Base-by-base conservation (phyloP, 2,888 invertebrate genomes). In the Poecilobothrus nobilitatus region DNA sequence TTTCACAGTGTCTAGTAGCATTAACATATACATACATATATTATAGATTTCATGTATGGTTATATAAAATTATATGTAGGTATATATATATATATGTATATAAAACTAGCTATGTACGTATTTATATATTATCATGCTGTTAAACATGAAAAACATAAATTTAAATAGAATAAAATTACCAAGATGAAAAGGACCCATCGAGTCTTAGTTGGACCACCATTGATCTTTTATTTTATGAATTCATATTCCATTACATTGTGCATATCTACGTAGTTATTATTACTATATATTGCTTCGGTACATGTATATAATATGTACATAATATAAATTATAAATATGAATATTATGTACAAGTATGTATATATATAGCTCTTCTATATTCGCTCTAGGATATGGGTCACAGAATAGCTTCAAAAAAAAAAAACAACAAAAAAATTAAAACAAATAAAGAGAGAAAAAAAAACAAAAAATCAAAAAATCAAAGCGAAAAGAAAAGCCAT, bases 181-280 rank as follows among this genome's bases (percentile, higher is more conserved):
- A 53, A 15, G 53, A 53, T 53, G 53, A 53, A 53, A 53, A 53
- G 53, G 6, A 53, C 53, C 53, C 53, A 15, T 53, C 53, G 53
- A 18, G 53, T 53, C 53, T 53, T n/a, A 18, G 53, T 53, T 53
- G 53, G 15, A 53, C 53, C 53, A 53, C 53, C n/a, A 53, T 53
- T 53, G 53, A 53, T 53, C 18, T 53, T 53, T 53, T 53, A 53
- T 53, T 53, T 53, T 53, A 53, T 53, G 53, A 53, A 53, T 18
- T 53, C 53, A 53, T 53, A 53, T 53, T 53, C 18, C 53, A 53
- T 53, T n/a, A 53, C 53, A 53, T 12, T 12, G 7, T 41, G 9
- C 1, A 41, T 53, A 53, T 53, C 1, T 53, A 18, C 18, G 7
- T 53, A 15, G n/a, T n/a, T n/a, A n/a, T n/a, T n/a, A n/a, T n/a